These are phyloP conservation scores for Anableps anableps DNA, from an alignment of 2,797 vertebrate genomes.

Conservation along the genomic window DNA sequence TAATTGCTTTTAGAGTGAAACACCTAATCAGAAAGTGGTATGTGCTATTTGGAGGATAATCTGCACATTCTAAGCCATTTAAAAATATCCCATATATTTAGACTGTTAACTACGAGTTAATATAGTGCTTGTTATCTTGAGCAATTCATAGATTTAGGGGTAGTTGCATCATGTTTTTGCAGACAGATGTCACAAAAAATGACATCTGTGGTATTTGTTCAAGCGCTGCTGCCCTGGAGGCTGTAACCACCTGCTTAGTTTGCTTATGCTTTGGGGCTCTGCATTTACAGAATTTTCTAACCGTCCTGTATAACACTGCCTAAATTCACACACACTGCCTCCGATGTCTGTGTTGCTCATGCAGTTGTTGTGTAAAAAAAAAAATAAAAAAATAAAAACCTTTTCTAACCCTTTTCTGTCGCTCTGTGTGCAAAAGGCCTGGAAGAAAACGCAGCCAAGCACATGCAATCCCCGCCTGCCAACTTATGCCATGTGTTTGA, in stretches of 20 bases:
- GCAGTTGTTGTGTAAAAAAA: neutral
- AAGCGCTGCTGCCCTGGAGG: neutral
- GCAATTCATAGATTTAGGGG: neutral
- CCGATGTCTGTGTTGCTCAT: slow-evolving; percentile 15
- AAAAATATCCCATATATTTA: neutral
- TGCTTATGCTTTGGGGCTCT: neutral
- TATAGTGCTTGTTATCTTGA: neutral
- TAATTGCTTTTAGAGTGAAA: neutral
- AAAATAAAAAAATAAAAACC: neutral
- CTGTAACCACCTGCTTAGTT: neutral
- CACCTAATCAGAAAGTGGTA: neutral
- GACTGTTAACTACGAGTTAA: neutral
- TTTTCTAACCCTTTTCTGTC: slow-evolving; percentile 50
- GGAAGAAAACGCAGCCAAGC: slow-evolving; percentile 68
- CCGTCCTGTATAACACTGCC: neutral
- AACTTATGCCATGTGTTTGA: slow-evolving; percentile 69
- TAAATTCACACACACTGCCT: neutral
- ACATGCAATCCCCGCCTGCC: slow-evolving; percentile 71
- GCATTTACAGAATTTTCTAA: neutral
- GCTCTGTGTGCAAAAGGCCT: slow-evolving; percentile 71
- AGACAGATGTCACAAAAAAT: neutral
- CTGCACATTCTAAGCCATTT: neutral
- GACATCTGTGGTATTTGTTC: neutral
- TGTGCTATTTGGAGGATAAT: neutral
- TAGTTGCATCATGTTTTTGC: neutral